phyloP scores from a whole-genome alignment of 2,888 invertebrate species.

The Plagodis pulveraria region DNA sequence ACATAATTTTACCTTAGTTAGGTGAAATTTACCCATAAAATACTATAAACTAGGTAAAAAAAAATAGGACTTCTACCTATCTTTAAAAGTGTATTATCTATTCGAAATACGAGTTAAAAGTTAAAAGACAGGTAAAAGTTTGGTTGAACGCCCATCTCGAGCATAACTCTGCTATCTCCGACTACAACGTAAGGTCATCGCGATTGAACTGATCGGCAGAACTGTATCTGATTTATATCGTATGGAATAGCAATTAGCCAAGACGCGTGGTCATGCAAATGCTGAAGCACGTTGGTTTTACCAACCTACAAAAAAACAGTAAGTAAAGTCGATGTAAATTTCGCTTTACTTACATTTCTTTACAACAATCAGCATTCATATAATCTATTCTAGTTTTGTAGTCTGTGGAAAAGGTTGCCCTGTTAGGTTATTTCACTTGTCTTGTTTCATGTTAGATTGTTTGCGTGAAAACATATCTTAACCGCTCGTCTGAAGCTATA shows the following conservation, averaged over 20 bases:
- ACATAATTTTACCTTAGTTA: too few relatives aligned
- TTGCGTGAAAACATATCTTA: neutral
- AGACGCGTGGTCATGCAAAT: constrained; percentile 69
- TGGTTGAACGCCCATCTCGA: constrained; percentile 19
- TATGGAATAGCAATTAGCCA: constrained; percentile 72
- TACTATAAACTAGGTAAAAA: too few relatives aligned
- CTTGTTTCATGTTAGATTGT: neutral
- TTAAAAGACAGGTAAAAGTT: constrained; percentile 1
- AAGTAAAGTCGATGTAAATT: too few relatives aligned
- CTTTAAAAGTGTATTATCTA: too few relatives aligned
- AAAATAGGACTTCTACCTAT: too few relatives aligned
- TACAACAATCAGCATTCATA: too few relatives aligned
- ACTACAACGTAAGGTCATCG: constrained; percentile 48
- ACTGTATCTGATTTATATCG: constrained; percentile 68
- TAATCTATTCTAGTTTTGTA: too few relatives aligned
- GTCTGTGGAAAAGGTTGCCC: too few relatives aligned
- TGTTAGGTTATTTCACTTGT: neutral
- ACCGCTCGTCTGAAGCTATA: constrained; percentile 5
- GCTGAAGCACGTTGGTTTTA: constrained; percentile 51
- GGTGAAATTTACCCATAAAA: too few relatives aligned
- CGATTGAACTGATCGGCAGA: constrained; percentile 49
- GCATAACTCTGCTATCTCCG: constrained; percentile 26
- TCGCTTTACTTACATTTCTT: too few relatives aligned
- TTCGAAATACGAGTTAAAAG: too few relatives aligned
- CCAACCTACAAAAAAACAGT: too few relatives aligned